Evolutionary conservation across 2,888 invertebrate species (phyloP).

Genomic region (Netelia inedita): DNA sequence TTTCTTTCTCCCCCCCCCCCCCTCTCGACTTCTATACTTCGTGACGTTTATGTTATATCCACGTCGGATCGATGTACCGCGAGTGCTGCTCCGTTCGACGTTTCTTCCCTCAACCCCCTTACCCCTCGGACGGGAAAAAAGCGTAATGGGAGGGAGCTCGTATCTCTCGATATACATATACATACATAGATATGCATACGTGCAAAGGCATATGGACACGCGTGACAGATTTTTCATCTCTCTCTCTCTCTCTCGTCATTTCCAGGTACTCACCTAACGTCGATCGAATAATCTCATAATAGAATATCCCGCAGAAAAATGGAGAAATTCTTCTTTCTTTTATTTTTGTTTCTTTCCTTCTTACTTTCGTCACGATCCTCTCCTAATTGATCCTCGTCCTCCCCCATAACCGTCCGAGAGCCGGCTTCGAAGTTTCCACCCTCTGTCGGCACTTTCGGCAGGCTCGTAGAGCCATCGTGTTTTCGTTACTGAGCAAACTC

Average conservation of each 20-base stretch:
- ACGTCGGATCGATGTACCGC: constrained; percentile 65
- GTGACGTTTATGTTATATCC: constrained; percentile 40
- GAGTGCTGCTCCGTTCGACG: constrained; percentile 60
- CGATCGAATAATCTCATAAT: constrained; percentile 26
- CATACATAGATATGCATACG: neutral
- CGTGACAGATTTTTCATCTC: neutral
- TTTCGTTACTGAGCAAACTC: constrained; percentile 58
- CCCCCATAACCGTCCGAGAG: neutral
- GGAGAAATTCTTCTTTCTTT: neutral
- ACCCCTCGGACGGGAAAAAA: constrained; percentile 3
- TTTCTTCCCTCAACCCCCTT: constrained; percentile 31
- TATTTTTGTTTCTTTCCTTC: neutral
- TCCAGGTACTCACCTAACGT: constrained; percentile 60
- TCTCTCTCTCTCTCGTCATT: constrained; percentile 15
- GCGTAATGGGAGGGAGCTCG: constrained; percentile 38
- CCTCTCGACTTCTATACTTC: constrained; percentile 38
- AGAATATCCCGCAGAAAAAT: neutral
- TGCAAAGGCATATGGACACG: neutral
- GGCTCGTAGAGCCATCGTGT: constrained; percentile 39
- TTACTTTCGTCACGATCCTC: constrained; percentile 12
- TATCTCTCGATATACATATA: neutral
- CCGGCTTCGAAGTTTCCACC: constrained; percentile 54
- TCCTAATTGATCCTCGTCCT: constrained; percentile 23
- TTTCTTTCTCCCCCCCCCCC: constrained; percentile 25
- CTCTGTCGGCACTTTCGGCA: constrained; percentile 48